Evolutionary conservation across 2,113 vertebrate species (phyloP).

Genomic region (Amblyopsis rosae): DNA sequence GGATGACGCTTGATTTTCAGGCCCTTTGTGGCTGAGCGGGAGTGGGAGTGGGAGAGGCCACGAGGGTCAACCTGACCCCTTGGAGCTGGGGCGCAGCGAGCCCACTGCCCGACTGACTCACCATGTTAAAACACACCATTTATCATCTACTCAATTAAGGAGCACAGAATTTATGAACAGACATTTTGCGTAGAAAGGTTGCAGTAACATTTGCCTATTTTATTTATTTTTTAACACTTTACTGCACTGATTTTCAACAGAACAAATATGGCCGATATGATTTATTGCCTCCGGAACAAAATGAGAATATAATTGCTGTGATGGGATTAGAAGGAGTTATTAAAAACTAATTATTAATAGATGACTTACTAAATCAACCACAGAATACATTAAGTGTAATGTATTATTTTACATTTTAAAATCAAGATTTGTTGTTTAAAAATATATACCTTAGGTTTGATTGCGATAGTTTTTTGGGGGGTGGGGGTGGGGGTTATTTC

Average conservation of each 20-base stretch:
- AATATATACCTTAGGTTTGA: too few relatives aligned
- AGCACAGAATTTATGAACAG: constrained; percentile 15
- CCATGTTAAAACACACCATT: constrained; percentile 44
- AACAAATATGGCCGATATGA: not conserved
- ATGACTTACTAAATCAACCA: not conserved
- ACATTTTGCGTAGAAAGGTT: not conserved
- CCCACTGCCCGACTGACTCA: constrained; percentile 50
- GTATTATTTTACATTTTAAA: too few relatives aligned
- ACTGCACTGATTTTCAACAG: not conserved
- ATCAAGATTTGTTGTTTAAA: not conserved
- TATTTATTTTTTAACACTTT: not conserved
- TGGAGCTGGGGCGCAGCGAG: constrained; percentile 43
- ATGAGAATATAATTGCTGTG: not conserved
- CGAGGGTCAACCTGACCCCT: constrained; percentile 69
- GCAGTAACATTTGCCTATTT: too few relatives aligned
- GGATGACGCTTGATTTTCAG: constrained; percentile 51
- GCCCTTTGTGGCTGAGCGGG: constrained; percentile 70
- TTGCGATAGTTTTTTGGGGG: too few relatives aligned
- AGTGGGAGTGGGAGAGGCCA: constrained; percentile 79
- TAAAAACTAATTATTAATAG: not conserved
- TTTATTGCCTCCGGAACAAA: not conserved
- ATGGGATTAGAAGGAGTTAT: not conserved
- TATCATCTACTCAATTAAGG: constrained; percentile 47
- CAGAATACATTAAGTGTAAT: not conserved
- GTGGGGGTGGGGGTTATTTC: too few relatives aligned